phyloP scores from a whole-genome alignment of 2,888 invertebrate species.

The Halictus quadricinctus region DNA sequence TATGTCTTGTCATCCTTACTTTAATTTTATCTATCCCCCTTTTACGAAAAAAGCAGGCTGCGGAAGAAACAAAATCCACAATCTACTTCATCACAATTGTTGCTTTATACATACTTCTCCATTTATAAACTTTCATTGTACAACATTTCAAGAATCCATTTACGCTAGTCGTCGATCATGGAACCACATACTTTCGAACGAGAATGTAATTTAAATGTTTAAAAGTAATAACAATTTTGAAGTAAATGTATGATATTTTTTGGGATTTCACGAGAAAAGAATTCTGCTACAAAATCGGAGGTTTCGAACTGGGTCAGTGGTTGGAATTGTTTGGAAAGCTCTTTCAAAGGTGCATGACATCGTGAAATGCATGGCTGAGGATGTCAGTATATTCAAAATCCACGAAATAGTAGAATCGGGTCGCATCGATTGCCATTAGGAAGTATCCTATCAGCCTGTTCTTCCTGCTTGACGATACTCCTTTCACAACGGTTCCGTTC shows the following conservation, averaged over 20 bases:
- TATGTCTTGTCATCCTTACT: no score
- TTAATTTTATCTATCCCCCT: no score
- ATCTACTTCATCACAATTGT: no score
- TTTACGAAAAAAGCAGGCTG: no score
- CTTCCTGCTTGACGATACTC: conserved; percentile 22
- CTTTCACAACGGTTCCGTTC: conserved; percentile 16
- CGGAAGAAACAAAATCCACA: no score
- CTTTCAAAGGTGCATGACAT: not conserved
- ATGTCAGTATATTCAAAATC: conserved; percentile 5
- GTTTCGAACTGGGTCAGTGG: not conserved
- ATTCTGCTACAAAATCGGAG: not conserved
- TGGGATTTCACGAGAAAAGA: not conserved
- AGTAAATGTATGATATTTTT: not conserved
- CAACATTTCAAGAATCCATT: not conserved
- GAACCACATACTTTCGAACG: no score
- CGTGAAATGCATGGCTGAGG: not conserved
- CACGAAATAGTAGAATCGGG: conserved; percentile 34
- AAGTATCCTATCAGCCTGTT: conserved; percentile 29
- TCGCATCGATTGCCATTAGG: conserved; percentile 14
- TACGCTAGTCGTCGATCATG: not conserved
- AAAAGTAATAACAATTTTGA: no score
- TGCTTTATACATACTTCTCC: not conserved
- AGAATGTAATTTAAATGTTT: no score
- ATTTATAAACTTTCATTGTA: not conserved
- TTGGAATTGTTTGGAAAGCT: not conserved